Base-by-base conservation (phyloP, 1,140 invertebrate genomes). In the Triops cancriformis region DNA sequence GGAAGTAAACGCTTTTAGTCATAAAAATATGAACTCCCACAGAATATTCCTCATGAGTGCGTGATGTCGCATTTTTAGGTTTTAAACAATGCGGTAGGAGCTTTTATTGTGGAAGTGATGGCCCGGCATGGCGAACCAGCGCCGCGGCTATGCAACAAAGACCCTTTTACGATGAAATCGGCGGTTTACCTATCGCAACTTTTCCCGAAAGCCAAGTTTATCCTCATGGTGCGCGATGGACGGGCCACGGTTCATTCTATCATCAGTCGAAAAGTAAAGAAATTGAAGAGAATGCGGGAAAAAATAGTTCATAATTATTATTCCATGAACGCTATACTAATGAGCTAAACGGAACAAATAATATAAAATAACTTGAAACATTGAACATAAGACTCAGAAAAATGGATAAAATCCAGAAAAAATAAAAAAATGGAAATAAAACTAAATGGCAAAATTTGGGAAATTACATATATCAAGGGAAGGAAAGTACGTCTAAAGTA, bases 221-320 rank as follows among this genome's bases (percentile, higher is more conserved):
- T 99, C 81, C 95, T 99, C 84, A 98, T 99, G 95, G 91, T 98
- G 74, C 89, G 98, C 80, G 98, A 99, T 85, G 98, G 98, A 3
- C 89, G 98, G 76, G 97, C 97, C 41, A 97, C 96, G 11, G 96
- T 98, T 75, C 96, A 99, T 88, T 99, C 97, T 75, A 98, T 98
- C 83, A 94, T 98, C 85, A 94, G 94, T n/a, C 88, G 97, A 83
- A 94, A 96, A 89, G 93, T 92, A 83, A 37, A 7, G 7, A 7
- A 37, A 37, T 4, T 4, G 7, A 80, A 78, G 79, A 6, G 42
- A 18, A 76, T 0, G n/a, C n/a, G n/a, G n/a, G n/a, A n/a, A 37
- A 37, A 37, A 37, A 37, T 37, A 4, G 31, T 43, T 73, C 1
- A 73, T 14, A 9, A 74, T 6, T 37, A 37, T 77, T 23, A 23